Evolutionary conservation across 2,888 invertebrate species (phyloP).

Genomic region (Micoletzkya japonica): DNA sequence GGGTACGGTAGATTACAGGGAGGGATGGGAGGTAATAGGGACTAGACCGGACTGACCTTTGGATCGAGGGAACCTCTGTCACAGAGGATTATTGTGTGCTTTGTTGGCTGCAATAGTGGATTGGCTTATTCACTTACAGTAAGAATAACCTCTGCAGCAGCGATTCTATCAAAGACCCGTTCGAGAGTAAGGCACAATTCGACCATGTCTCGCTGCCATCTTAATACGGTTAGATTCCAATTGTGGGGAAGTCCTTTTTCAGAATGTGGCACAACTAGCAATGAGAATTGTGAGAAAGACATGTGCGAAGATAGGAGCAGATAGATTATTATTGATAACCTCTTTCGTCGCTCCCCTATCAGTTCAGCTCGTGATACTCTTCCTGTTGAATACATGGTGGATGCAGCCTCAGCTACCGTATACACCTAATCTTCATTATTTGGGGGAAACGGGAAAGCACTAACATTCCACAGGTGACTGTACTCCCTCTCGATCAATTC

Average conservation of each 20-base stretch:
- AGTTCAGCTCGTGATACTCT: slow-evolving; percentile 10
- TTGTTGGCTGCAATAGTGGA: slow-evolving; percentile 2
- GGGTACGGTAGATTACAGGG: not conserved
- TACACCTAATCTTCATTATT: slow-evolving; percentile 18
- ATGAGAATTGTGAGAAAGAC: not conserved
- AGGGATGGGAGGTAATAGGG: not conserved
- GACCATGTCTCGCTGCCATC: slow-evolving; percentile 26
- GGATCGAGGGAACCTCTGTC: slow-evolving; percentile 23
- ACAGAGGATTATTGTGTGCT: slow-evolving; percentile 24
- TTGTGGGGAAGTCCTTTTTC: not conserved
- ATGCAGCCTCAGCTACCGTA: slow-evolving; percentile 22
- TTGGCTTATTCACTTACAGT: not conserved
- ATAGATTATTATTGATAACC: not conserved
- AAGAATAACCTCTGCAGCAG: not conserved
- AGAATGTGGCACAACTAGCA: not conserved
- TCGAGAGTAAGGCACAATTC: slow-evolving; percentile 20
- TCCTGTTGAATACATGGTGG: slow-evolving; percentile 26
- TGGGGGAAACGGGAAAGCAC: not conserved
- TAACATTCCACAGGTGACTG: slow-evolving; percentile 23
- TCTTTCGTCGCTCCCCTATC: slow-evolving; percentile 10
- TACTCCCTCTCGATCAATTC: slow-evolving; percentile 24
- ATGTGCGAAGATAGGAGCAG: not conserved
- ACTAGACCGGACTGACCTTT: not conserved
- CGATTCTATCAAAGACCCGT: slow-evolving; percentile 25
- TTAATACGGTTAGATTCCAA: not conserved